These are phyloP conservation scores for Holcopasites calliopsidis DNA, from an alignment of 1,140 invertebrate species.

Conservation along the genomic window DNA sequence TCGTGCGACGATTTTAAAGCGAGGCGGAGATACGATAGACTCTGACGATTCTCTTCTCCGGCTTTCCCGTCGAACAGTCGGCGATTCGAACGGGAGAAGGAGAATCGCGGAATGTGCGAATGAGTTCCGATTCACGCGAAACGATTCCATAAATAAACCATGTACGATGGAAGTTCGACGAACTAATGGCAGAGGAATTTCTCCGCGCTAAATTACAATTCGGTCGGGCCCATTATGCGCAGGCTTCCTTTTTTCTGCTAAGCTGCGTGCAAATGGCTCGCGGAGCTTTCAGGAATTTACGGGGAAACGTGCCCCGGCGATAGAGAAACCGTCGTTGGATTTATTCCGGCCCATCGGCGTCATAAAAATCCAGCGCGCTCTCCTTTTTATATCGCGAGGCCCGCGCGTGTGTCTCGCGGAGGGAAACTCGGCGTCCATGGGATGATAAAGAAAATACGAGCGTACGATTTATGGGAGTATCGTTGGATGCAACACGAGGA, in stretches of 20 bases:
- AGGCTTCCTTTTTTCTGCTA: too few species aligned
- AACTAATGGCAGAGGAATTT: constrained; percentile 8
- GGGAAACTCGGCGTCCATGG: background rate
- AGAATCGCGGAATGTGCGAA: too few species aligned
- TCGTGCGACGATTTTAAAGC: too few species aligned
- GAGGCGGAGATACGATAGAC: too few species aligned
- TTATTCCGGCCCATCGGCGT: background rate
- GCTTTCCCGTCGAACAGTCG: too few species aligned
- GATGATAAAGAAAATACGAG: constrained; percentile 2
- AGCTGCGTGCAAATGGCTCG: too few species aligned
- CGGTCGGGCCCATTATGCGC: background rate
- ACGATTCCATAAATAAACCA: too few species aligned
- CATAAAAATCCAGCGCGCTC: constrained; percentile 4
- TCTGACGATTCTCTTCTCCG: too few species aligned
- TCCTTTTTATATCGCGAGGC: background rate
- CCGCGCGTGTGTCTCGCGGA: background rate
- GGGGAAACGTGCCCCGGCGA: background rate
- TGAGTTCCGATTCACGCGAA: too few species aligned
- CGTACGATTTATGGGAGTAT: background rate
- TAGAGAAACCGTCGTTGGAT: background rate
- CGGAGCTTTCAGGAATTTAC: too few species aligned
- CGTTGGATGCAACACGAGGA: background rate
- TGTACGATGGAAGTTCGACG: background rate
- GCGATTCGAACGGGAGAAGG: too few species aligned
- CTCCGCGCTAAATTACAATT: constrained; percentile 12